A percentile compares a stretch with the other conserved stretches of the same genome.
phyloP scores from a whole-genome alignment of 2,888 invertebrate genomes.

The Gymnocheta viridis region DNA sequence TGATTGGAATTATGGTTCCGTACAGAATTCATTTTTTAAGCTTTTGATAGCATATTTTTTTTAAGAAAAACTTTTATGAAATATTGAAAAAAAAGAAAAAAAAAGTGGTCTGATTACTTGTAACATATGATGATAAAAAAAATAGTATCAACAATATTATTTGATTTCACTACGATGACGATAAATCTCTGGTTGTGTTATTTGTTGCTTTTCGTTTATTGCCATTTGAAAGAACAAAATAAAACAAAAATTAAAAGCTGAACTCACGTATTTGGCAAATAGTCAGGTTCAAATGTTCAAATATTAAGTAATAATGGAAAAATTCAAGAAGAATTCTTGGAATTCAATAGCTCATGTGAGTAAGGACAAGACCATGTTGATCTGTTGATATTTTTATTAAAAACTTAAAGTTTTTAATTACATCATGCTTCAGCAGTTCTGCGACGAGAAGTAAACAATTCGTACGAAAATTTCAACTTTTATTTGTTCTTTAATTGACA shows the following conservation, averaged over 20 bases:
- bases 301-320: background rate
- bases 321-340: background rate
- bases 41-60: slow-evolving; percentile 5
- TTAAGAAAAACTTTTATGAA: background rate
- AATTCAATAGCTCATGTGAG: background rate
- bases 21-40: slow-evolving; percentile 48
- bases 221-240: background rate
- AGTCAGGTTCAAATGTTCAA: slow-evolving; percentile 13
- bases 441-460: too few relatives aligned
- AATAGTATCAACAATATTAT: slow-evolving; percentile 41
- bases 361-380: background rate
- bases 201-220: background rate
- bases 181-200: background rate
- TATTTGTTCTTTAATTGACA: too few relatives aligned
- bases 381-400: background rate
- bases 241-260: background rate
- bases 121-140: slow-evolving; percentile 40
- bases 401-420: background rate
- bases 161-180: slow-evolving; percentile 1
- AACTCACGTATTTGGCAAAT: slow-evolving; percentile 29
- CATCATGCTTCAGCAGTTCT: too few relatives aligned
- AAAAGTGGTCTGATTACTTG: background rate
- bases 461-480: too few relatives aligned
- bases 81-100: background rate
- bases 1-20: slow-evolving; percentile 59